These are phyloP conservation scores for Arnoldichthys spilopterus DNA, from an alignment of 2,797 vertebrate genomes.

Conservation along the genomic window DNA sequence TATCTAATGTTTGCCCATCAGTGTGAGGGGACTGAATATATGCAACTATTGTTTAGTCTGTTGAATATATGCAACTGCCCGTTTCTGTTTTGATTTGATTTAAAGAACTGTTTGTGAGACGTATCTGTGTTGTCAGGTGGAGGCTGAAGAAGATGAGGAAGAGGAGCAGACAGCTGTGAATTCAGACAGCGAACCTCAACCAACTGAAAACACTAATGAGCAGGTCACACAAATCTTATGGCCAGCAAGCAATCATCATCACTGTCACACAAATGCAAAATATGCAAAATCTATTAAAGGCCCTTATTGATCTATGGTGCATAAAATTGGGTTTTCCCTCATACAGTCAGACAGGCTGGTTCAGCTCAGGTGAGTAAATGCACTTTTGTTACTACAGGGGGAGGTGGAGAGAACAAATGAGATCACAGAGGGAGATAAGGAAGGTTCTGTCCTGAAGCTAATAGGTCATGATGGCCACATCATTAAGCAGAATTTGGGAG, in stretches of 20 bases:
- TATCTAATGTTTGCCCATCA: no score
- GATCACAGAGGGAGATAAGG: slow-evolving; percentile 29
- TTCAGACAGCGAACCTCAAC: not conserved
- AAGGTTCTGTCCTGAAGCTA: slow-evolving; percentile 66
- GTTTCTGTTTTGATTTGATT: no score
- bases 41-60: no score
- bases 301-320: not conserved
- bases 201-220: slow-evolving; percentile 16
- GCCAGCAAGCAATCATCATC: not conserved
- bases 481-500: slow-evolving; percentile 69
- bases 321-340: not conserved
- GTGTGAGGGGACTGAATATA: no score
- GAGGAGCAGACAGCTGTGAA: slow-evolving; percentile 12
- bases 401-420: slow-evolving; percentile 58
- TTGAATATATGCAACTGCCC: not conserved
- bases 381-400: slow-evolving; percentile 26
- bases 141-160: slow-evolving; percentile 35
- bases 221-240: slow-evolving; percentile 27
- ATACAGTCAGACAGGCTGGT: not conserved
- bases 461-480: slow-evolving; percentile 79
- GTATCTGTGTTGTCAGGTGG: slow-evolving; percentile 33
- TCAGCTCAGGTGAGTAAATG: slow-evolving; percentile 9
- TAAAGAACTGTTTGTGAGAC: not conserved
- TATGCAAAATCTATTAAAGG: not conserved
- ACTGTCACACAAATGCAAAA: not conserved